Evolutionary conservation across 2,888 invertebrate genomes (phyloP).

Genomic region (Nomada fucata): DNA sequence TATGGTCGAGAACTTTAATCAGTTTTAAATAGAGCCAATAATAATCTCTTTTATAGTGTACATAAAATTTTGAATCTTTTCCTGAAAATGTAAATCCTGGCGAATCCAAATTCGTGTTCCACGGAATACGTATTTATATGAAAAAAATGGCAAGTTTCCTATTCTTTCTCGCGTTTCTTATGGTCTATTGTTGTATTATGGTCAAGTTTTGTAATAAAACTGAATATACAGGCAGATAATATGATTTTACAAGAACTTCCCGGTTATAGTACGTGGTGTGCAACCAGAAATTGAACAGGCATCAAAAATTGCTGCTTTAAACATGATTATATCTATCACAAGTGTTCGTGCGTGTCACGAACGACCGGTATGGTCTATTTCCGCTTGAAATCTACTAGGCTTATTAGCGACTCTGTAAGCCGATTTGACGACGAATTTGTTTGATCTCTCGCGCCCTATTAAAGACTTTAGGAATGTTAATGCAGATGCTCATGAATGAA

Average conservation of each 20-base stretch:
- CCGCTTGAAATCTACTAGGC: conserved; percentile 54
- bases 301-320: conserved; percentile 45
- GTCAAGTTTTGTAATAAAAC: no score
- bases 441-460: conserved; percentile 30
- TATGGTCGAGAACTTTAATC: no score
- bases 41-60: no score
- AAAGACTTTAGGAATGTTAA: conserved; percentile 7
- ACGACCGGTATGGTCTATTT: conserved; percentile 50
- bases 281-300: conserved; percentile 24
- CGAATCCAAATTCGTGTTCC: no score
- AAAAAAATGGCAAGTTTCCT: no score
- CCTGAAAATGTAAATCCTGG: no score
- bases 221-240: not conserved
- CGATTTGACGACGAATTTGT: conserved; percentile 46
- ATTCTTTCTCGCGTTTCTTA: no score
- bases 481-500: not conserved
- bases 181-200: no score
- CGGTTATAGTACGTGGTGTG: not conserved
- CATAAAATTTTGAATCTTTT: no score
- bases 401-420: conserved; percentile 52
- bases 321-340: conserved; percentile 34
- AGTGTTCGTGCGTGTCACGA: conserved; percentile 44
- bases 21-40: no score
- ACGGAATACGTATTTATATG: no score
- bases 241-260: not conserved